Evolutionary conservation across 2,113 vertebrate genomes (phyloP).

Genomic region (Rhombomys opimus): DNA sequence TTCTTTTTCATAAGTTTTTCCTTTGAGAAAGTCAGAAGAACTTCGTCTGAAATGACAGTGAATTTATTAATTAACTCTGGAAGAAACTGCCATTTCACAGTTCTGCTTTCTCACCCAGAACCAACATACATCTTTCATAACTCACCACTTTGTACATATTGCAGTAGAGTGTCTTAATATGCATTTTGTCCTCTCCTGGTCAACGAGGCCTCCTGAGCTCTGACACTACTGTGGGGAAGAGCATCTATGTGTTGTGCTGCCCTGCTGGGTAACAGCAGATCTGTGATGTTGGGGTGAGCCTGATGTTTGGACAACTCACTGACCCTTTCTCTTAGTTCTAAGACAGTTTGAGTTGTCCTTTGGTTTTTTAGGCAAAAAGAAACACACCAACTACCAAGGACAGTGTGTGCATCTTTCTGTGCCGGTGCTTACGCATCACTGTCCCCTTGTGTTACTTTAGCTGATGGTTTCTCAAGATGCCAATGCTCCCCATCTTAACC

Average conservation of each 20-base stretch:
- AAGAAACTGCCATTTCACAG: background rate
- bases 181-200: background rate
- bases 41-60: background rate
- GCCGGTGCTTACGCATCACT: too few species aligned
- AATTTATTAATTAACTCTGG: slow-evolving; percentile 5
- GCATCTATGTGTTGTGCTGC: background rate
- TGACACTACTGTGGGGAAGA: background rate
- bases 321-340: background rate
- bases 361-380: background rate
- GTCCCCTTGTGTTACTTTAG: background rate
- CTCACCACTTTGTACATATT: background rate
- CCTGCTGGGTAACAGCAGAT: background rate
- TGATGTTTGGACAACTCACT: background rate
- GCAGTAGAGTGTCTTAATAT: background rate
- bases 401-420: background rate
- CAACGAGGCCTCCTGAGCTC: background rate
- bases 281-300: background rate
- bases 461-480: background rate
- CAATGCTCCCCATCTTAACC: background rate
- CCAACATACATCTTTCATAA: background rate
- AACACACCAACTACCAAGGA: background rate
- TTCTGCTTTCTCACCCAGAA: background rate
- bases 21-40: background rate
- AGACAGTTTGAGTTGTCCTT: background rate
- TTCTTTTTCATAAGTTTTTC: background rate